phyloP scores from a whole-genome alignment of 2,113 vertebrate species.

The Propithecus coquereli region DNA sequence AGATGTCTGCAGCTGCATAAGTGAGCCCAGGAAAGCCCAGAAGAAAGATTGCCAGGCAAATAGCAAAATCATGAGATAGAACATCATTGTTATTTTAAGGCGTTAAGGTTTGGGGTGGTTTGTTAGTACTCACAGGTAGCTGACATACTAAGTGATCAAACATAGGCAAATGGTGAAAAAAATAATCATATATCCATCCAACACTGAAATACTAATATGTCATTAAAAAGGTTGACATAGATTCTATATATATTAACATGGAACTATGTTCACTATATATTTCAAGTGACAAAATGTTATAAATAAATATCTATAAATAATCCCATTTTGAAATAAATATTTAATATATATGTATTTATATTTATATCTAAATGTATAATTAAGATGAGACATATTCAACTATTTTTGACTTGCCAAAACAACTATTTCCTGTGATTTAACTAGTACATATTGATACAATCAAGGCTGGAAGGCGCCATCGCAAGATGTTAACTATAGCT shows the following conservation, averaged over 20 bases:
- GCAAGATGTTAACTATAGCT: background rate
- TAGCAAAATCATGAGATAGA: background rate
- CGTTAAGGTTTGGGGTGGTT: background rate
- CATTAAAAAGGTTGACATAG: background rate
- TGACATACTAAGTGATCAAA: background rate
- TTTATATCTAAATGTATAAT: background rate
- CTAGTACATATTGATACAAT: background rate
- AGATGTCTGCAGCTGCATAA: background rate
- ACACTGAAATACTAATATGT: background rate
- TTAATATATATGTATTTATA: background rate
- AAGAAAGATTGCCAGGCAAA: background rate
- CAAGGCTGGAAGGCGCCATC: background rate
- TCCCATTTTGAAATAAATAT: background rate
- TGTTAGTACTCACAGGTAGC: background rate
- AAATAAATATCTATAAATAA: background rate
- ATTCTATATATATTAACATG: background rate
- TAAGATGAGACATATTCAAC: background rate
- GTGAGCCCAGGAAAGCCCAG: background rate
- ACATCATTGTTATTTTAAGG: background rate
- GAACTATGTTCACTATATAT: background rate
- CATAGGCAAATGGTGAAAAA: background rate
- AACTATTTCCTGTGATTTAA: background rate
- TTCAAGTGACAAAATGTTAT: conserved; percentile 9
- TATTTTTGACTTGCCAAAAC: background rate
- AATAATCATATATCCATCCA: background rate